phyloP scores from a whole-genome alignment of 2,797 vertebrate species.

The Helicolenus hilgendorfi region DNA sequence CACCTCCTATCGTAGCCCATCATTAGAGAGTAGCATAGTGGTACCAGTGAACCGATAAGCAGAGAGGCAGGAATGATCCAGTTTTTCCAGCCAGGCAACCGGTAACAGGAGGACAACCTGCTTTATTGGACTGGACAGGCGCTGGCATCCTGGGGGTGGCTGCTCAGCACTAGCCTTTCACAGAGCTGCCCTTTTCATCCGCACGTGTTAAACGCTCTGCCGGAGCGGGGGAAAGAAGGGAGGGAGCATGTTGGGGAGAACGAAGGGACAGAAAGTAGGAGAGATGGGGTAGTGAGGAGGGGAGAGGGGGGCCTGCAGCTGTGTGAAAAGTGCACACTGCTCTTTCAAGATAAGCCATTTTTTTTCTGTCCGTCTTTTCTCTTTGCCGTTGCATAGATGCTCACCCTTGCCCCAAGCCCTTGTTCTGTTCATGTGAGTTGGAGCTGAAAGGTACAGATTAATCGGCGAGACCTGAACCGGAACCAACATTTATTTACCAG shows the following conservation, averaged over 20 bases:
- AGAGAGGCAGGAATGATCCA: slow-evolving; percentile 67
- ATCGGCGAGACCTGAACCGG: slow-evolving; percentile 75
- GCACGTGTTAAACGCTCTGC: slow-evolving; percentile 88
- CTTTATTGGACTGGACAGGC: slow-evolving; percentile 94
- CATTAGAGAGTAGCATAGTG: slow-evolving; percentile 45
- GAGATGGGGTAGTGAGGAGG: slow-evolving; percentile 69
- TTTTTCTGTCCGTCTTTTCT: slow-evolving; percentile 66
- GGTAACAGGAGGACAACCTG: slow-evolving; percentile 83
- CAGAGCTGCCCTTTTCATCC: slow-evolving; percentile 92
- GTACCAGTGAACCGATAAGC: slow-evolving; percentile 54
- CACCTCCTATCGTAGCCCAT: slow-evolving; percentile 14
- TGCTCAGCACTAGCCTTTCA: slow-evolving; percentile 89
- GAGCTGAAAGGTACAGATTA: slow-evolving; percentile 78
- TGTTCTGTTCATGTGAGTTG: slow-evolving; percentile 82
- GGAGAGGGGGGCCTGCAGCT: slow-evolving; percentile 79
- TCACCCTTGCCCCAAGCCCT: slow-evolving; percentile 82
- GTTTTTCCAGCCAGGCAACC: slow-evolving; percentile 74
- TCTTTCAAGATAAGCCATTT: slow-evolving; percentile 89
- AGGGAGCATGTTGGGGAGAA: slow-evolving; percentile 68
- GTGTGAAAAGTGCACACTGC: slow-evolving; percentile 88
- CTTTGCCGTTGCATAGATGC: slow-evolving; percentile 67
- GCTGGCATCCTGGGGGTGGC: slow-evolving; percentile 90
- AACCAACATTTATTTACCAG: slow-evolving; percentile 80
- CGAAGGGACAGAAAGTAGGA: slow-evolving; percentile 64
- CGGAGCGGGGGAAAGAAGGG: slow-evolving; percentile 74